These are phyloP conservation scores for Eublepharis macularius DNA, from an alignment of 2,113 vertebrate species.

Conservation along the genomic window DNA sequence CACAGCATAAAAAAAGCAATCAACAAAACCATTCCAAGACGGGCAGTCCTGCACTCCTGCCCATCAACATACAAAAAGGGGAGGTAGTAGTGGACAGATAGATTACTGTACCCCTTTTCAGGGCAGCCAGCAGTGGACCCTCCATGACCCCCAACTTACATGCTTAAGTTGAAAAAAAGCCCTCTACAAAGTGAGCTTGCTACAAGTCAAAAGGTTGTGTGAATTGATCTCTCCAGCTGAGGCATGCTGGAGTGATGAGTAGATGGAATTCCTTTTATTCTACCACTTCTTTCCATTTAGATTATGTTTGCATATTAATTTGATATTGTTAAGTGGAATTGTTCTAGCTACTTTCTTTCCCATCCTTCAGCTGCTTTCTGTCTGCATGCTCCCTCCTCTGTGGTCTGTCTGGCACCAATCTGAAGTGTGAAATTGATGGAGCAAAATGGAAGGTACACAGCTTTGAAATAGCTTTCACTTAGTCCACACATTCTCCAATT, in stretches of 20 bases:
- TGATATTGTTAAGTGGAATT: not conserved
- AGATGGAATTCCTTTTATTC: not conserved
- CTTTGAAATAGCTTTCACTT: conserved; percentile 18
- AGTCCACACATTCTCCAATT: conserved; percentile 27
- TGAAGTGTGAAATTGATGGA: conserved; percentile 27
- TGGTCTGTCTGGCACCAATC: conserved; percentile 17
- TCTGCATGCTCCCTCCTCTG: not conserved
- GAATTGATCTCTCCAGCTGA: not conserved
- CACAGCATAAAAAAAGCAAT: no score
- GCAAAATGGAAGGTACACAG: conserved; percentile 10
- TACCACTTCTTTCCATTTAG: not conserved
- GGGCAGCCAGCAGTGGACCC: no score
- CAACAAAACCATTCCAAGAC: no score
- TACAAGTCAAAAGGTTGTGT: not conserved
- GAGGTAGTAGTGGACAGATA: no score
- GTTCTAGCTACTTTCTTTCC: not conserved
- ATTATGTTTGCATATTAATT: conserved; percentile 1
- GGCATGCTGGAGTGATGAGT: not conserved
- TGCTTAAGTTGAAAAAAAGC: no score
- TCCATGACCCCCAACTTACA: no score
- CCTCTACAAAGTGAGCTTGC: not conserved
- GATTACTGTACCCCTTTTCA: no score
- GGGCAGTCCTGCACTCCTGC: no score
- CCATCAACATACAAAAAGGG: no score
- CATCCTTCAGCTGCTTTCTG: conserved; percentile 7